phyloP scores from a whole-genome alignment of 2,888 invertebrate genomes.

The Catocala fraxini region DNA sequence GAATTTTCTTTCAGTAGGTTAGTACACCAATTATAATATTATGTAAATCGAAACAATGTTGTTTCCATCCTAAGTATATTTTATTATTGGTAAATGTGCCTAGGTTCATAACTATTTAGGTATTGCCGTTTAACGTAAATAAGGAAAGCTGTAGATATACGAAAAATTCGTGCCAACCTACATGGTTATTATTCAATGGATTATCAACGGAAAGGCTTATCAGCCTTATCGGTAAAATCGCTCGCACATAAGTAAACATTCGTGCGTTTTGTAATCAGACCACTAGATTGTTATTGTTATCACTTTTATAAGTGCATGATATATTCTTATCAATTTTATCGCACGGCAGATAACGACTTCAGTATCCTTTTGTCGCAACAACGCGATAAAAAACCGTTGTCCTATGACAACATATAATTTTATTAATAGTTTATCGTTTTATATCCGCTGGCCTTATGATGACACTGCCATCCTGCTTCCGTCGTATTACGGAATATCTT shows the following conservation, averaged over 20 bases:
- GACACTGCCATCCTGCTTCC: slow-evolving; percentile 38
- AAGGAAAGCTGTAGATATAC: too few relatives aligned
- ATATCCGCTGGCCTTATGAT: slow-evolving; percentile 46
- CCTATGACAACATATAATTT: slow-evolving; percentile 38
- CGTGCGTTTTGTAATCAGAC: slow-evolving; percentile 52
- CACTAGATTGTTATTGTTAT: slow-evolving; percentile 52
- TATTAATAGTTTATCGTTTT: slow-evolving; percentile 42
- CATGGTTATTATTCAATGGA: slow-evolving; percentile 26
- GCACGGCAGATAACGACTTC: slow-evolving; percentile 32
- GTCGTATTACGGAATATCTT: slow-evolving; percentile 18
- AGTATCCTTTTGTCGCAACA: slow-evolving; percentile 50
- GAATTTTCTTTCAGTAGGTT: too few relatives aligned
- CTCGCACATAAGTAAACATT: slow-evolving; percentile 48
- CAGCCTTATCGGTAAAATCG: slow-evolving; percentile 49
- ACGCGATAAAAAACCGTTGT: slow-evolving; percentile 28
- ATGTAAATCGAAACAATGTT: too few relatives aligned
- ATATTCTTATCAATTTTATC: slow-evolving; percentile 44
- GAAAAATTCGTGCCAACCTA: slow-evolving; percentile 10
- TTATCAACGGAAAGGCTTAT: slow-evolving; percentile 42
- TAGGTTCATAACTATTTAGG: too few relatives aligned
- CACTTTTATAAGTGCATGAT: slow-evolving; percentile 46
- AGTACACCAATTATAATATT: too few relatives aligned
- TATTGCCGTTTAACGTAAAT: too few relatives aligned
- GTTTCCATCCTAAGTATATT: too few relatives aligned
- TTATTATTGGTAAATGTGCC: too few relatives aligned